A percentile compares a stretch with the other conserved stretches of the same genome.
Evolutionary conservation across 2,113 vertebrate genomes (phyloP).

Genomic region (Apteryx owenii): DNA sequence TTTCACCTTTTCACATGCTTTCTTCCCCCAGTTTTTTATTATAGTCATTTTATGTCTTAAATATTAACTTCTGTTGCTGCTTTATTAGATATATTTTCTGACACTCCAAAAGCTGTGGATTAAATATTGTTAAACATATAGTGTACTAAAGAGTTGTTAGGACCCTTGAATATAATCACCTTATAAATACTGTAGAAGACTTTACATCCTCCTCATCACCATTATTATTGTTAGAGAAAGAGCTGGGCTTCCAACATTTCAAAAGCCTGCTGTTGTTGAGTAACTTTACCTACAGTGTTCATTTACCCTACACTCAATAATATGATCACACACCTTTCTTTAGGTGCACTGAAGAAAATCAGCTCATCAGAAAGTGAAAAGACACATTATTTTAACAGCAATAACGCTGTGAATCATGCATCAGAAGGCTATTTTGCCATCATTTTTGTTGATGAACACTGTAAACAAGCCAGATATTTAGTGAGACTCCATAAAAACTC

Average conservation of each 20-base stretch:
- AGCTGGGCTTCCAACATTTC: neutral
- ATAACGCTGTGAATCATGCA: neutral
- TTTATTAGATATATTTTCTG: slow-evolving; percentile 6
- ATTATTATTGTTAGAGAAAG: neutral
- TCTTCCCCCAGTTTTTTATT: neutral
- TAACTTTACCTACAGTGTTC: neutral
- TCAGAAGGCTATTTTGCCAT: slow-evolving; percentile 6
- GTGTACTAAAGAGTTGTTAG: neutral
- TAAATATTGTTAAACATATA: neutral
- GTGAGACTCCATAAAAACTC: neutral
- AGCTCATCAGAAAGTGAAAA: neutral
- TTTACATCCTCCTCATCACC: neutral
- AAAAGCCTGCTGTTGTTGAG: neutral
- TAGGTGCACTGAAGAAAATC: neutral
- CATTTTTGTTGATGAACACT: slow-evolving; percentile 15
- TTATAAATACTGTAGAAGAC: neutral
- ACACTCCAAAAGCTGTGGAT: neutral
- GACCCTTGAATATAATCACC: neutral
- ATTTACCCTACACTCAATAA: neutral
- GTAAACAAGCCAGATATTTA: neutral
- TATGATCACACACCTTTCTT: neutral
- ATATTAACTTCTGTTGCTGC: neutral
- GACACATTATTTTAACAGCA: slow-evolving; percentile 34
- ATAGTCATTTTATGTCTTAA: neutral
- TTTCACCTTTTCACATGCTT: slow-evolving; percentile 1